A percentile compares a stretch with the other conserved stretches of the same genome.
These are phyloP conservation scores for Leptinotarsa juncta DNA, from an alignment of 2,888 invertebrate species.

Conservation along the genomic window DNA sequence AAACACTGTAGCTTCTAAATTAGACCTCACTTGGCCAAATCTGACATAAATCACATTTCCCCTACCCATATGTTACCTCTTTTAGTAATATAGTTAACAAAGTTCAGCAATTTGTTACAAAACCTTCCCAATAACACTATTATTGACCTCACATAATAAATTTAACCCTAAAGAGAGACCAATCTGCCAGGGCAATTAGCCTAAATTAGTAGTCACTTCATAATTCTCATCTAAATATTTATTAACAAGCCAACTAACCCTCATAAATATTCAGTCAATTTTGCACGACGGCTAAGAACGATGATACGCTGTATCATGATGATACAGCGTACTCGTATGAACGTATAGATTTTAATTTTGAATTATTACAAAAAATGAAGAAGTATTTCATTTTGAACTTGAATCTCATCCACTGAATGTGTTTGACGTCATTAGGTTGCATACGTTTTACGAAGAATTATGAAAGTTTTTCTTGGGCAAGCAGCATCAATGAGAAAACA, in stretches of 20 bases:
- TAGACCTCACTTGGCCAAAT: background rate
- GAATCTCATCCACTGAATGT: too few species aligned
- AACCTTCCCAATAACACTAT: conserved; percentile 1
- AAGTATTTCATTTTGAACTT: too few species aligned
- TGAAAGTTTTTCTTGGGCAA: too few species aligned
- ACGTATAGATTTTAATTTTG: too few species aligned
- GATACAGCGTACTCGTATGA: background rate
- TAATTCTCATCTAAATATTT: conserved; percentile 28
- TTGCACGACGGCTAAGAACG: background rate
- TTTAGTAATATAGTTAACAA: background rate
- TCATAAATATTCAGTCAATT: conserved; percentile 28
- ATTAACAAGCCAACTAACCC: conserved; percentile 23
- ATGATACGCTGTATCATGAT: background rate
- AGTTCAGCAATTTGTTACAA: background rate
- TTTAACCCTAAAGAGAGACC: conserved; percentile 9
- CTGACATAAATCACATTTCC: too few species aligned
- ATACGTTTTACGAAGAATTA: too few species aligned
- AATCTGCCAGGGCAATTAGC: conserved; percentile 25
- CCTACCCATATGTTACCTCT: too few species aligned
- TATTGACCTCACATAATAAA: conserved; percentile 9
- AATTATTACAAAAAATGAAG: too few species aligned
- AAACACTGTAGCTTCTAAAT: background rate
- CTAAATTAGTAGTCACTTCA: conserved; percentile 18
- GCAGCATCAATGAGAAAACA: too few species aligned
- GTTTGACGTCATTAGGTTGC: too few species aligned